Base-by-base conservation (phyloP, 2,888 invertebrate species). In the Carabus problematicus region DNA sequence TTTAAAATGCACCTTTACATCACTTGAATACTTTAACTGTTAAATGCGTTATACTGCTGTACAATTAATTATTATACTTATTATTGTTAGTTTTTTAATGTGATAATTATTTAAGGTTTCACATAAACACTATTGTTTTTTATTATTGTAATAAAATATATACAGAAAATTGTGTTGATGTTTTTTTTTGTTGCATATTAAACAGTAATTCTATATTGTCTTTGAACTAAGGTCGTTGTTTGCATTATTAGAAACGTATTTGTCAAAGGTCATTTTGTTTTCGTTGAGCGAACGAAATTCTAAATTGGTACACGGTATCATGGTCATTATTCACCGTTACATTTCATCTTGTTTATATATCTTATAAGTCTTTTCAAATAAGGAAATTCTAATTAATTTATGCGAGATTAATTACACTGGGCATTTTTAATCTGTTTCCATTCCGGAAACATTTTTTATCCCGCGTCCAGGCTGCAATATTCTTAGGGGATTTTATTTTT, bases 111-210 rank as follows among this genome's bases (percentile, higher is more conserved):
- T 67, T 67, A 67, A 67, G 67, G 29, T 67, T 64, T 60, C 60
- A 67, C 60, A 67, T 40, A 39, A 67, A 67, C 8, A 54, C 19
- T 64, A 59, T 42, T 67, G 59, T 67, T 60, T 67, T 42, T 60
- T 49, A 67, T 59, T 52, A 67, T 67, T 67, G 60, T 67, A 67
- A 67, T 67, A 67, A 67, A 67, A 67, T 16, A 60, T 40, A 52
- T 60, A 52, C 56, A 60, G 39, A 41, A 55, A 64, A 43, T 12
- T 63, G 18, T 47, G 63, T 63, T 63, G 14, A 49, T 47, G n/a
- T 49, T 16, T 63, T 42, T 52, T 40, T 63, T 49, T 54, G 16
- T 49, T 54, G 16, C n/a, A 63, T 63, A 52, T 64, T 47, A 66
- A 66, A 59, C 39, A 62, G 41, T 52, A 63, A 47, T 63, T 63